Conservation (phyloP, 2,888 invertebrate species). For the Synanthedon andrenaeformis region DNA sequence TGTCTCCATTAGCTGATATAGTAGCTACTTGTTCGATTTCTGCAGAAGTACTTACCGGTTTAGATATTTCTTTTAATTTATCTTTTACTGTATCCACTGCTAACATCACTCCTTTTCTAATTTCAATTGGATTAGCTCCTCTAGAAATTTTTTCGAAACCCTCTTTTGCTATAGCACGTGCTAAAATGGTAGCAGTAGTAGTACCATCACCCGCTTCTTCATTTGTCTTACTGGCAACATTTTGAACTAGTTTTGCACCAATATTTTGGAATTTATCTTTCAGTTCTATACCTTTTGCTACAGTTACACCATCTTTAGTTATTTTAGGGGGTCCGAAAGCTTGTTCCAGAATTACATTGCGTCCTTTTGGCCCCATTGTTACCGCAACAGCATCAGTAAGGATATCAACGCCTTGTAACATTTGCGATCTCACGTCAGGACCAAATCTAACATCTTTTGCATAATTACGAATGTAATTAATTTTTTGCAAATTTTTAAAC, state of each 20-base stretch:
- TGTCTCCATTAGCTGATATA: slow-evolving; percentile 98
- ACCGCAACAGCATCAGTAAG: slow-evolving; percentile 98
- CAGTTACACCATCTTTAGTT: slow-evolving; percentile 99
- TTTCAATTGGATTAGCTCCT: slow-evolving; percentile 97
- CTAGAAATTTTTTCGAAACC: slow-evolving; percentile 97
- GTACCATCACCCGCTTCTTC: slow-evolving; percentile 99
- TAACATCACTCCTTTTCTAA: slow-evolving; percentile 88
- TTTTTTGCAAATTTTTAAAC: slow-evolving; percentile 6
- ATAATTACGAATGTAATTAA: slow-evolving; percentile 40
- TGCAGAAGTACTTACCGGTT: slow-evolving; percentile 92
- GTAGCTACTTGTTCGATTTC: slow-evolving; percentile 99
- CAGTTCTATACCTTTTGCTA: slow-evolving; percentile 96
- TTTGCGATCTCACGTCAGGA: slow-evolving; percentile 91
- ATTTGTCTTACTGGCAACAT: slow-evolving; percentile 99
- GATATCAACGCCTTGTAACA: slow-evolving; percentile 98
- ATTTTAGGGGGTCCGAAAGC: slow-evolving; percentile 99
- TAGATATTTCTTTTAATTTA: slow-evolving; percentile 87
- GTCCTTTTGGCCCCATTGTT: slow-evolving; percentile 99
- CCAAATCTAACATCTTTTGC: slow-evolving; percentile 98
- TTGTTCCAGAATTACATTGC: slow-evolving; percentile 98
- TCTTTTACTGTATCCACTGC: slow-evolving; percentile 94
- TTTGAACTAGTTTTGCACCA: slow-evolving; percentile 96
- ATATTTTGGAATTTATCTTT: slow-evolving; percentile 99
- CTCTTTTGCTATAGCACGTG: slow-evolving; percentile 97
- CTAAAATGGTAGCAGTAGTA: slow-evolving; percentile 97